Evolutionary conservation across 1,140 invertebrate species (phyloP), one percentile per base, ranked within the genome.

Genomic region (Drosophila varians): DNA sequence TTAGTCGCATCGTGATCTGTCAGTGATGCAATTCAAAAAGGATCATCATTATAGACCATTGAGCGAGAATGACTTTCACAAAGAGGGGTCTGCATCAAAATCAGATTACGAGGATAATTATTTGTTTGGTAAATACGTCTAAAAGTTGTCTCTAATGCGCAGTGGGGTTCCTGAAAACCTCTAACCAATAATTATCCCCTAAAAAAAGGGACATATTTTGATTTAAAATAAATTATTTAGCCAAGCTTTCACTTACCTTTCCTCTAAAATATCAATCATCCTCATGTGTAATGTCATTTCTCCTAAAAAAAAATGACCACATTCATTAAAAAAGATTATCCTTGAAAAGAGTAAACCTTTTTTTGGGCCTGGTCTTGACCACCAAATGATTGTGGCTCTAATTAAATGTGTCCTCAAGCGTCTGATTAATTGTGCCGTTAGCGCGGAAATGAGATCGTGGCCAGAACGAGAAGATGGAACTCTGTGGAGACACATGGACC

Each of bases 381-480:
- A 71, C 73, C 74, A 77, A 77, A 40, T 38, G 58, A 51, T 62
- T 74, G 47, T 42, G 61, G 31, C 68, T 76, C 66, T 86, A 86
- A 86, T 86, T 86, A 86, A 86, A 86, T 62, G 82, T 77, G 72
- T 49, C 64, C 68, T 86, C 68, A 77, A 66, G 54, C 69, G 74
- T 40, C 64, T 87, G 83, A 87, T 87, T 87, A 87, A 87, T 87
- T 87, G 82, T 77, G 61, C 77, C 64, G 69, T 87, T 87, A 64
- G 84, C 49, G 55, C 66, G 21, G 47, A 54, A 72, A 49, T 31
- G 58, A 53, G 52, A 57, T 42, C 45, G 31, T 16, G 28, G n/a
- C 28, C 46, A 31, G 16, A 42, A 18, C 14, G 16, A 51, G 43
- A 58, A 64, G 49, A 49, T 43, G 31, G 34, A 69, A 77, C 47